A percentile compares a stretch with the other conserved stretches of the same genome.
phyloP scores from a whole-genome alignment of 2,113 vertebrate species.

The Laticauda laticaudata region DNA sequence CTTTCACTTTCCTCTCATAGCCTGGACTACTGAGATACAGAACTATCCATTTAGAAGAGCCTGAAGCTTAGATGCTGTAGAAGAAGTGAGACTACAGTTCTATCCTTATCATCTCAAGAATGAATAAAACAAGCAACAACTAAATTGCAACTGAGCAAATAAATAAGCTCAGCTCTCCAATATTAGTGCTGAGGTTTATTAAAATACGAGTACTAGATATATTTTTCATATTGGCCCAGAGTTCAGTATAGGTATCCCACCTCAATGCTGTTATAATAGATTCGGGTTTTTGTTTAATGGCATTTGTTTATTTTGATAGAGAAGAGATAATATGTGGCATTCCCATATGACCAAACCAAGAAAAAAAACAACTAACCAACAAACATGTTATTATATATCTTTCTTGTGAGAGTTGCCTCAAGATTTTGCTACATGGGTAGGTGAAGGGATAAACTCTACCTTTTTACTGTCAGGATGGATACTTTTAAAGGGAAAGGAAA shows the following conservation, averaged over 20 bases:
- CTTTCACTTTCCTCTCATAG: not conserved
- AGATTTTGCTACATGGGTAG: not conserved
- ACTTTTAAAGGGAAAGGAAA: not conserved
- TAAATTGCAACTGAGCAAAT: not conserved
- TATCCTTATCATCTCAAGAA: not conserved
- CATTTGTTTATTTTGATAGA: not conserved
- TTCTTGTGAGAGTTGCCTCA: not conserved
- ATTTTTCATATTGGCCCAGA: not conserved
- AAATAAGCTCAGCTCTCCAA: not conserved
- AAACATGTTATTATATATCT: not conserved
- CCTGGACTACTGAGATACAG: not conserved
- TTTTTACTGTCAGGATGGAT: not conserved
- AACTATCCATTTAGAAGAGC: not conserved
- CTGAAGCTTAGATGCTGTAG: not conserved
- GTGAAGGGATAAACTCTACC: not conserved
- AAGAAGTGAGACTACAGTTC: not conserved
- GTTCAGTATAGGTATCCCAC: not conserved
- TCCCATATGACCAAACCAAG: not conserved
- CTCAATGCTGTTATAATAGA: not conserved
- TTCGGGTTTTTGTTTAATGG: not conserved
- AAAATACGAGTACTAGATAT: not conserved
- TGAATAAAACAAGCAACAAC: not conserved
- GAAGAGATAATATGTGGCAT: not conserved
- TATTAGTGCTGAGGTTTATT: not conserved
- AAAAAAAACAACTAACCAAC: not conserved